A percentile compares a stretch with the other conserved stretches of the same genome.
phyloP scores from a whole-genome alignment of 2,113 vertebrate genomes.

The Thamnophis sirtalis region DNA sequence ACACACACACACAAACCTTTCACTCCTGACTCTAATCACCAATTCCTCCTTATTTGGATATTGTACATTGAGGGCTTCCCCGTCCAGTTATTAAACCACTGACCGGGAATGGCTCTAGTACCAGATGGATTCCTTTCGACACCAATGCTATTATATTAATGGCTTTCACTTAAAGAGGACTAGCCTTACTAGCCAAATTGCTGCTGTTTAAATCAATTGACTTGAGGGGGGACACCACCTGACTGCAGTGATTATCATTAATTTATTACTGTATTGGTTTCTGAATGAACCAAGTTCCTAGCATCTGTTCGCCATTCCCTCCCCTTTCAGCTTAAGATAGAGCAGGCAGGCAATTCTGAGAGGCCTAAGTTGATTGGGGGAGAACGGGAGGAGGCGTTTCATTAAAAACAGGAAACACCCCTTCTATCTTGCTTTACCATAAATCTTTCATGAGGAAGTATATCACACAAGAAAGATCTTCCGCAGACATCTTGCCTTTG shows the following conservation, averaged over 20 bases:
- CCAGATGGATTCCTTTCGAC: constrained; percentile 71
- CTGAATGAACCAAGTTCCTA: constrained; percentile 65
- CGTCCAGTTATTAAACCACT: constrained; percentile 72
- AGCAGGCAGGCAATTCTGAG: constrained; percentile 57
- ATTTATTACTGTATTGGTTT: constrained; percentile 79
- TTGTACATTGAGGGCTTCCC: constrained; percentile 64
- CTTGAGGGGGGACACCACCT: constrained; percentile 75
- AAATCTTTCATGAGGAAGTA: constrained; percentile 70
- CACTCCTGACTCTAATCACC: constrained; percentile 48
- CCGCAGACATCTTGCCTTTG: constrained; percentile 65
- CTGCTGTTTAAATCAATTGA: constrained; percentile 84
- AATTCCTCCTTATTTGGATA: constrained; percentile 58
- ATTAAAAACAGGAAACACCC: constrained; percentile 50
- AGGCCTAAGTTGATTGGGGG: constrained; percentile 47
- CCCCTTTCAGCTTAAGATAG: constrained; percentile 54
- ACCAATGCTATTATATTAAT: constrained; percentile 81
- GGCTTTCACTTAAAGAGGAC: constrained; percentile 80
- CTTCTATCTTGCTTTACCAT: constrained; percentile 68
- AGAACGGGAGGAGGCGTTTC: constrained; percentile 14
- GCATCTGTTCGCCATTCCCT: constrained; percentile 53
- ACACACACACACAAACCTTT: neutral
- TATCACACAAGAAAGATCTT: constrained; percentile 59
- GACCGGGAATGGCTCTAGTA: constrained; percentile 65
- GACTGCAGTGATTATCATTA: constrained; percentile 75
- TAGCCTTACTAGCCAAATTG: constrained; percentile 78